Evolutionary conservation across 2,888 invertebrate species (phyloP).

Genomic region (Caenorhabditis afra): DNA sequence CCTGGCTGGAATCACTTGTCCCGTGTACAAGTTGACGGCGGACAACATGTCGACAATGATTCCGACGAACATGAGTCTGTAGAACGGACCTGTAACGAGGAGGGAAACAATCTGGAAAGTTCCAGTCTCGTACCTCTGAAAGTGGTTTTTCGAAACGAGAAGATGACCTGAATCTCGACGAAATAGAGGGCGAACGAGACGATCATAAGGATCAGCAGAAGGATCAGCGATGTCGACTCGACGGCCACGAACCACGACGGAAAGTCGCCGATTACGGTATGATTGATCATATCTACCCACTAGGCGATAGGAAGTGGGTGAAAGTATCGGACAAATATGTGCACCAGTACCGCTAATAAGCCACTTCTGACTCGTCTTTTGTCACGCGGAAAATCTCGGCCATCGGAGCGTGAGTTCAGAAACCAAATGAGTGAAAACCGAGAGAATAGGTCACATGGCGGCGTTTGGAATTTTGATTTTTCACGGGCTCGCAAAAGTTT

Average conservation of each 20-base stretch:
- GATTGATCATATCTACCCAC: neutral
- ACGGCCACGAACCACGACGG: constrained; percentile 14
- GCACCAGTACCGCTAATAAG: too few species aligned
- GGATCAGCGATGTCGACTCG: neutral
- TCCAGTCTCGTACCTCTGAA: constrained; percentile 24
- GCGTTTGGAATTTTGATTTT: too few species aligned
- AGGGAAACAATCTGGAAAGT: neutral
- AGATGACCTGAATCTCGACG: constrained; percentile 34
- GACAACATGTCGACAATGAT: constrained; percentile 54
- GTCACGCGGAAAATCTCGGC: too few species aligned
- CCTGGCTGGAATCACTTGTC: constrained; percentile 52
- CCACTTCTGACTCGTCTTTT: too few species aligned
- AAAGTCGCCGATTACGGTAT: constrained; percentile 9
- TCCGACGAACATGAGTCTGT: constrained; percentile 53
- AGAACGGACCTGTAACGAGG: constrained; percentile 38
- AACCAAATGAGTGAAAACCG: too few species aligned
- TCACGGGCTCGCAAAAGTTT: too few species aligned
- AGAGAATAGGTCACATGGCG: too few species aligned
- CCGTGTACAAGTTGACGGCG: constrained; percentile 45
- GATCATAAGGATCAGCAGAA: constrained; percentile 8
- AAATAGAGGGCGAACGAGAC: constrained; percentile 33
- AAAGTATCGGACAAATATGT: too few species aligned
- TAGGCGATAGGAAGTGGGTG: too few species aligned
- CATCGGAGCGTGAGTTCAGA: too few species aligned
- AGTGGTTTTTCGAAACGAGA: constrained; percentile 32